Evolutionary conservation across 2,797 vertebrate species (phyloP).

Genomic region (Podargus strigoides): DNA sequence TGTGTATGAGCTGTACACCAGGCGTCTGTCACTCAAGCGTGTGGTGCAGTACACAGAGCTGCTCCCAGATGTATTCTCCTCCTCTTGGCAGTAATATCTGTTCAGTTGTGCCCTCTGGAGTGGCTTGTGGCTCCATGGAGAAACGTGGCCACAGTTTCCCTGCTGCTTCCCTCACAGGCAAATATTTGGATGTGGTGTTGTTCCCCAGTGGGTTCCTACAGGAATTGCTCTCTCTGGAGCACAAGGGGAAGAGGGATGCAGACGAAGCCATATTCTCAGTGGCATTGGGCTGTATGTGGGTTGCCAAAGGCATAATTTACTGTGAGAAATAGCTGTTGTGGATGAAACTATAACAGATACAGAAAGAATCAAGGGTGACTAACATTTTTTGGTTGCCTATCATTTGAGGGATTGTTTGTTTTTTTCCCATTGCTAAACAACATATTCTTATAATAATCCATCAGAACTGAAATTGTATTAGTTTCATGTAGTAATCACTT

Average conservation of each 20-base stretch:
- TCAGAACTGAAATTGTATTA: neutral
- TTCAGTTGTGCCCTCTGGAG: neutral
- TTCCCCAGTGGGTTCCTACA: neutral
- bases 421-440: neutral
- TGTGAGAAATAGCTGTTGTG: neutral
- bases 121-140: neutral
- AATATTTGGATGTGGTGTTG: neutral
- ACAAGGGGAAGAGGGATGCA: neutral
- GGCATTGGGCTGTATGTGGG: neutral
- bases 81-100: neutral
- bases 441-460: neutral
- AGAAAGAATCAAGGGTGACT: neutral
- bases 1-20: fast-evolving
- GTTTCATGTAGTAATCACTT: neutral
- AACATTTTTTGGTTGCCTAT: neutral
- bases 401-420: neutral
- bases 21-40: fast-evolving
- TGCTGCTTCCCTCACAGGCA: neutral
- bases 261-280: fast-evolving
- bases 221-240: neutral
- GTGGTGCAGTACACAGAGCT: fast-evolving
- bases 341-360: neutral
- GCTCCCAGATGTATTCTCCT: neutral
- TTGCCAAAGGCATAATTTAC: neutral
- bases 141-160: fast-evolving